Evolutionary conservation across 2,113 vertebrate genomes (phyloP).

Genomic region (Oryzias javanicus): DNA sequence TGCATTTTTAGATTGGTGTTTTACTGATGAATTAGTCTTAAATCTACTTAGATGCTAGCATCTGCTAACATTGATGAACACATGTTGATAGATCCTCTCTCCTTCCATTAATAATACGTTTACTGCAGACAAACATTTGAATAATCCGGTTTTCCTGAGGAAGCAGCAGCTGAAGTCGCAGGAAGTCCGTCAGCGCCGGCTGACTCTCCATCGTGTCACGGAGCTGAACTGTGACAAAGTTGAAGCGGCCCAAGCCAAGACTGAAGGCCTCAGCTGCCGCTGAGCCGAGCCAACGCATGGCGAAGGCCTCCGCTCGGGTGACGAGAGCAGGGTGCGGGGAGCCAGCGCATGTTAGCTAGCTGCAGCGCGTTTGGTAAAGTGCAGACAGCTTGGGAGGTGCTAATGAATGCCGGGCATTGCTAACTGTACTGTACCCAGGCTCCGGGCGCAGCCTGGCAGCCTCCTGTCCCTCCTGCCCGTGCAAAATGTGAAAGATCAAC

Average conservation of each 20-base stretch:
- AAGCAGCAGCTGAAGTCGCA: slow-evolving; percentile 30
- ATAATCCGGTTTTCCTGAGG: too few relatives aligned
- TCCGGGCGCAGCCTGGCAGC: slow-evolving; percentile 75
- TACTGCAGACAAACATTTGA: too few relatives aligned
- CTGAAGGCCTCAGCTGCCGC: slow-evolving; percentile 70
- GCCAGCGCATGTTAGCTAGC: slow-evolving; percentile 74
- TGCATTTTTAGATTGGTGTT: too few relatives aligned
- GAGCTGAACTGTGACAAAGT: slow-evolving; percentile 70
- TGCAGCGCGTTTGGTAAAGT: slow-evolving; percentile 75
- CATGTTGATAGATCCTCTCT: too few relatives aligned
- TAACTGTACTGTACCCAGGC: slow-evolving; percentile 76
- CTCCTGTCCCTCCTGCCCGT: slow-evolving; percentile 76
- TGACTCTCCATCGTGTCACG: slow-evolving; percentile 48
- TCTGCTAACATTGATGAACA: too few relatives aligned
- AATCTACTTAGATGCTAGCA: too few relatives aligned
- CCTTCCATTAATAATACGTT: too few relatives aligned
- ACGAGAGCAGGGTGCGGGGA: slow-evolving; percentile 70
- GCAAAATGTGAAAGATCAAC: slow-evolving; percentile 82
- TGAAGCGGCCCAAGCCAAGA: slow-evolving; percentile 69
- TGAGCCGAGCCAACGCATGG: slow-evolving; percentile 67
- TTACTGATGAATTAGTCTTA: too few relatives aligned
- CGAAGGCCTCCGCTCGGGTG: slow-evolving; percentile 74
- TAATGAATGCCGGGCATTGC: slow-evolving; percentile 81
- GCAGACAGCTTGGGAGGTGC: slow-evolving; percentile 81
- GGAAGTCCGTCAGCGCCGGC: slow-evolving; percentile 46